Evolutionary conservation across 2,797 vertebrate species (phyloP), one percentile per base, ranked within the genome.

Genomic region (Xyrichtys novacula): DNA sequence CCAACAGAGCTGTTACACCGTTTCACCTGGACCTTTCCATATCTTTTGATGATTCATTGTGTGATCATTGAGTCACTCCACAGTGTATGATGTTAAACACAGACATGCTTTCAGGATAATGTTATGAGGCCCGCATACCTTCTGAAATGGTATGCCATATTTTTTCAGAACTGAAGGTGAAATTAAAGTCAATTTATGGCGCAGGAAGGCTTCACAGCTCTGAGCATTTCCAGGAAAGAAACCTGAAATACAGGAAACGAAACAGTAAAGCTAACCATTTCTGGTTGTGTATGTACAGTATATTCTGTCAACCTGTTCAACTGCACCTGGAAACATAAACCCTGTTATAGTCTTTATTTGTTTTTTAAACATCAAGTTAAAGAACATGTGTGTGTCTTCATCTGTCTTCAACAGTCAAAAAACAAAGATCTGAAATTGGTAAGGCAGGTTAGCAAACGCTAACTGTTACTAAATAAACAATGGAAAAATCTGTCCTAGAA

Each of bases 121-220:
- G 17, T 25, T 29, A 31, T 9, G 8, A 52, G 12, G 26, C 25
- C 46, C 15, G 1, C 54, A 65, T 25, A 99, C 98, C 97, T 98
- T 98, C 81, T 98, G 95, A 90, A 98, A 98, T 0, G 97, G 97
- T 58, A 99, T 97, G 55, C 96, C 95, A 0, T 98, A 99, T 89
- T 99, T 99, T 85, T 96, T 98, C 78, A 99, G 87, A 85, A 99
- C 97, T 23, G 96, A 96, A 0, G 98, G 98, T 7, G 98, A 99
- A 74, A 99, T 99, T 77, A 99, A 89, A 32, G 98, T 99, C 98
- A 99, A 99, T 89, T 99, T 99, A 90, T 99, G 98, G 28, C 97
- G 95, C 50, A 99, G 93, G 86, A 99, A 99, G 0, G 98, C 97
- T 86, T 99, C 97, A 76, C 98, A 99, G 90, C 95, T 96, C 83